Evolutionary conservation across 2,113 vertebrate species (phyloP).

Genomic region (Pongo pygmaeus): DNA sequence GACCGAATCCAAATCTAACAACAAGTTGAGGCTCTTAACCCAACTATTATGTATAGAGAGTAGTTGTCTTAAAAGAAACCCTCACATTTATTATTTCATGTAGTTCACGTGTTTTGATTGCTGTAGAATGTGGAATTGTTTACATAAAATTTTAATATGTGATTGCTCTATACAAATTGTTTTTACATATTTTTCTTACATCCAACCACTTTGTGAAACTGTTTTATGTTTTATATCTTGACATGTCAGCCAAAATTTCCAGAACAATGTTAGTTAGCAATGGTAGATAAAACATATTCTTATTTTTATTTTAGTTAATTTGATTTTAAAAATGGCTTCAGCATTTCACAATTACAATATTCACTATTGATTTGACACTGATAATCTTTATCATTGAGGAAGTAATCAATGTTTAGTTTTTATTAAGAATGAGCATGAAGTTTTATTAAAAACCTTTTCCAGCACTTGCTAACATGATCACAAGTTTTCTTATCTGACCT

Average conservation of each 20-base stretch:
- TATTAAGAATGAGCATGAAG: not conserved
- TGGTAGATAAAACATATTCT: not conserved
- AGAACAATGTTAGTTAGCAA: not conserved
- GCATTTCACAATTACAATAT: not conserved
- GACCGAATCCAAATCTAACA: not conserved
- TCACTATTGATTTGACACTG: not conserved
- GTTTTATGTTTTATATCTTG: not conserved
- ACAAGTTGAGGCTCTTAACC: not conserved
- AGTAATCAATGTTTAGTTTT: not conserved
- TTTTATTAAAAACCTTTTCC: not conserved
- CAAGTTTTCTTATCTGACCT: not conserved
- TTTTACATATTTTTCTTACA: not conserved
- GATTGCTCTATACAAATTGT: not conserved
- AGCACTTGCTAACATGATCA: not conserved
- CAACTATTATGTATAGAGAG: not conserved
- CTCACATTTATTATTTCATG: not conserved
- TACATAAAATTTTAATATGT: not conserved
- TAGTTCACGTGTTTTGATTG: not conserved
- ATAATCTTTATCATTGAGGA: not conserved
- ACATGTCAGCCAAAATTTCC: not conserved
- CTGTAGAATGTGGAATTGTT: not conserved
- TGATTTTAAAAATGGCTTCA: not conserved
- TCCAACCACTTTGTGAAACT: not conserved
- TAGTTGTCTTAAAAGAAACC: not conserved
- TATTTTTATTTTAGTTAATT: not conserved